Evolutionary conservation across 2,797 vertebrate genomes (phyloP), one percentile per base, ranked within the genome.

Genomic region (Danionella dracula): DNA sequence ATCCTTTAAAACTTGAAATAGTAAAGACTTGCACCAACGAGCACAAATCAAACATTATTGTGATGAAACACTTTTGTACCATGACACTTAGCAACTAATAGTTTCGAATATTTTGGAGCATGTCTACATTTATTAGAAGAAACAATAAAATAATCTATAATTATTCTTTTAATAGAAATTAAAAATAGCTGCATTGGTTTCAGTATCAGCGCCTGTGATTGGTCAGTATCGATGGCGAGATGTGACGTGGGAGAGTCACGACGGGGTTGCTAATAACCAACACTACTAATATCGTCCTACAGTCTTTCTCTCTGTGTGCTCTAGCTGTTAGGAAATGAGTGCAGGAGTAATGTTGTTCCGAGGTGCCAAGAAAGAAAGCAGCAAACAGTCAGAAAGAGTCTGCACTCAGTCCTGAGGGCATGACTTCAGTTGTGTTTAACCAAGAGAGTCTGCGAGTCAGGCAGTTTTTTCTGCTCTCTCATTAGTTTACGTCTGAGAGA

Each of bases 191-290:
- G 32, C 16, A 41, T 41, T 34, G 7, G 8, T 27, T 58, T 69
- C 42, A 4, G 38, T 66, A 71, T 56, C 19, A 32, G 46, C 13
- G 9, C 61, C 86, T 86, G 85, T 85, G 87, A 90, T 94, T 95
- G 93, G 93, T 86, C 82, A 79, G 87, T 80, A 86, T 78, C 79
- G 82, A 88, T 96, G 93, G 93, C 87, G 90, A 94, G 94, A 95
- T 93, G 89, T 96, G 94, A 94, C 93, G 92, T 91, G 37, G 46
- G 81, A 82, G 82, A 82, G 88, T 88, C 86, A 81, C 85, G 83
- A 83, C 84, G 80, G 81, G 83, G 85, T 72, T 27, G 71, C 74
- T 72, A 77, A 74, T 85, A 3, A n/a, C 78, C 88, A 81, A 54
- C 82, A 87, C 84, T 82, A 85, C 75, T 77, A 78, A 79, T 82